Base-by-base conservation (phyloP, 1,140 invertebrate species). In the Hesperophylax magnus region DNA sequence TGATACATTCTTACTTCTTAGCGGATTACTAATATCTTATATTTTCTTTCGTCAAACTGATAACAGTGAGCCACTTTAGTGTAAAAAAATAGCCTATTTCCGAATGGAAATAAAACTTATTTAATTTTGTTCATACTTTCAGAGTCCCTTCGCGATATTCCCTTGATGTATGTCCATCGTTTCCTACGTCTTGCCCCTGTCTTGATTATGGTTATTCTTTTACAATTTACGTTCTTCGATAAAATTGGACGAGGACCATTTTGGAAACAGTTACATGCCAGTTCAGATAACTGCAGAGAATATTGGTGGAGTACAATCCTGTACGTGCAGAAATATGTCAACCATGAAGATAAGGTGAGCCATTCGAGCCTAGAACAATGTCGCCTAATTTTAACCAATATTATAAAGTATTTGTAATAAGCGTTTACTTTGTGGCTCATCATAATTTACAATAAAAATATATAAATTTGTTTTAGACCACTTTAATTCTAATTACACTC, bases 11-110 rank as follows among this genome's bases (percentile, higher is more conserved):
- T 91, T 93, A 47, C 84, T 91, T 34, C 86, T 92, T 11, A 93
- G 93, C 85, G 94, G 93, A 69, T 85, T 93, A 1, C 86, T 94
- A 0, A 85, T 92, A 2, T 87, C 90, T 1, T 93, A 93, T 52
- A 24, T 65, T 18, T 77, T 78, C 39, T 78, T 78, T 18, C 17
- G 52, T 8, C 15, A 53, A 78, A 67, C 47, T n/a, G 61, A 54
- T 9, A 53, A 63, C 24, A 52, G 76, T 78, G 53, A 67, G 60
- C 53, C 11, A 47, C 14, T 47, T 47, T 14, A 14, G 9, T 47
- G n/a, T n/a, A n/a, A n/a, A n/a, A 47, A 47, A 47, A 47, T 1
- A 2, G 14, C 11, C 1, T 47, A 14, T 47, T 1, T 11, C 11
- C 9, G 39, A 14, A 47, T 6, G 3, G 34, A 34, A 34, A 34